Evolutionary conservation across 2,113 vertebrate genomes (phyloP).

Genomic region (Psilopsiagon aymara): DNA sequence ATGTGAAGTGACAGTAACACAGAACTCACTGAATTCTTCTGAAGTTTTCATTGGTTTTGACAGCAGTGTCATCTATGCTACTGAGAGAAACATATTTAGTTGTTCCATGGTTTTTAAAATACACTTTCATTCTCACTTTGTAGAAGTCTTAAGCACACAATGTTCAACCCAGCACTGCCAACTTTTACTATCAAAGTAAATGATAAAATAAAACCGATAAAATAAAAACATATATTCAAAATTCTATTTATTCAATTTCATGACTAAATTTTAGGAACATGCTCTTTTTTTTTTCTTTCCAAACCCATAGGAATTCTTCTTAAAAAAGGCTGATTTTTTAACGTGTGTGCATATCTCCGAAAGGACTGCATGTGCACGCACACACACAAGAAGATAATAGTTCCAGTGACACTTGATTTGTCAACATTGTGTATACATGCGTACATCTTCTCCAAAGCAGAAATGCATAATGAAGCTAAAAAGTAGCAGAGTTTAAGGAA

Average conservation of each 20-base stretch:
- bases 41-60: slow-evolving; percentile 49
- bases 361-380: fast-evolving
- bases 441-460: not conserved
- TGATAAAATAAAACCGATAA: not conserved
- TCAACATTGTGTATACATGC: not conserved
- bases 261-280: not conserved
- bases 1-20: slow-evolving; percentile 37
- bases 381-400: not conserved
- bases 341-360: not conserved
- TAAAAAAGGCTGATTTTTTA: not conserved
- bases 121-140: slow-evolving; percentile 13
- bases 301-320: not conserved
- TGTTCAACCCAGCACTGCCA: not conserved
- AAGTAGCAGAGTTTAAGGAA: not conserved
- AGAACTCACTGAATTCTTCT: slow-evolving; percentile 11
- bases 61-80: slow-evolving; percentile 1
- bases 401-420: not conserved
- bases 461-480: not conserved
- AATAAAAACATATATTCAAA: not conserved
- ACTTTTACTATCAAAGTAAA: not conserved
- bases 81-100: not conserved
- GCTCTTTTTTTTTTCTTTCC: not conserved
- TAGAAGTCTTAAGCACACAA: not conserved
- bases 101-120: not conserved
- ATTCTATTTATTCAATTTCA: not conserved